Base-by-base conservation (phyloP, 1,140 invertebrate genomes). In the Bursaphelenchus mucronatus region DNA sequence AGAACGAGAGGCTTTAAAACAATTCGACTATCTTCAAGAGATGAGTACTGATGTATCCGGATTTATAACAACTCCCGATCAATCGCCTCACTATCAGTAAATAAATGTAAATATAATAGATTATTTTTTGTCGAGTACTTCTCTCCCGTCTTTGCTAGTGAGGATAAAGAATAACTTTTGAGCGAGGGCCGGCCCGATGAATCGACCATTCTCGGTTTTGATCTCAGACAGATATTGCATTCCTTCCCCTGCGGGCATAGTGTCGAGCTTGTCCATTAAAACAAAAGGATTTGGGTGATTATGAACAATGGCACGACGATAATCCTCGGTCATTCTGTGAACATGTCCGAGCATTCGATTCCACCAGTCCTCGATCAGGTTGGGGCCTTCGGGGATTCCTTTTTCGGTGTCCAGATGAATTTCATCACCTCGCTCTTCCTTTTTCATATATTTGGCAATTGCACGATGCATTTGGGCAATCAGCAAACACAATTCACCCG, bases 371-470 rank as follows among this genome's bases (percentile, higher is more conserved):
- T 7, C 40, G 11, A 73, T 68, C 49, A 73, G 41, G 11, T 58
- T 64, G 15, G 67, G 68, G 6, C 71, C 71, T 17, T 76, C 68
- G 8, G 57, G 61, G 45, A 73, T 76, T 8, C 74, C 71, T 40
- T 73, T 73, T n/a, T 76, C 70, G n/a, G 45, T 21, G 6, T 63
- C 44, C 45, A 56, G 44, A 15, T 39, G 40, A 40, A 70, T 15
- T 0, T 7, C 30, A 17, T 53, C 50, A 13, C 11, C 55, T 5
- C 54, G 54, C 30, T 76, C 74, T 21, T 11, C 45, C 45, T 73
- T 71, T 66, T 75, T 75, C 43, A 78, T 76, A 30, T 46, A 40
- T 58, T 78, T 75, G 0, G 73, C 73, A 21, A 75, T 39, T 21
- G 73, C 76, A 15, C 73, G 59, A 58, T 75, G 73, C 21, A 75